Base-by-base conservation (phyloP, 1,140 invertebrate species). In the Tribolium castaneum region DNA sequence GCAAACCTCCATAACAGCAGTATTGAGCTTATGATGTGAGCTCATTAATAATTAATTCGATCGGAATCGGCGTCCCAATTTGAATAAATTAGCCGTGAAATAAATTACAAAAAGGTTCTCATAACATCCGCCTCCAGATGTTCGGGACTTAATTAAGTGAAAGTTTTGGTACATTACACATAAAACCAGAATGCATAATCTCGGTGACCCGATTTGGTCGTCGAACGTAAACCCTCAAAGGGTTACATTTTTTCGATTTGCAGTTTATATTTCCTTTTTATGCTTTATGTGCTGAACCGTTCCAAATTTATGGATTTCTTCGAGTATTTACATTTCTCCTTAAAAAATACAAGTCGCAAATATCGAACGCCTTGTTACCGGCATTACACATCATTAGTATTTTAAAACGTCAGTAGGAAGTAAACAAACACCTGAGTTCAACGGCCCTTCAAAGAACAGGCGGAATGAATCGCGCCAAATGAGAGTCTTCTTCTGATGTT, bases 261-360 rank as follows among this genome's bases (percentile, higher is more conserved):
- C 54, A 59, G 22, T 59, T 59, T 59, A 19, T 22, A 59, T 59
- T 59, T 59, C 54, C 54, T 25, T 59, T 59, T 59, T 59, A 59
- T 59, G 54, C 22, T 22, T 19, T 56, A 19, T 16, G 13, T 56
- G 54, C 2, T 56, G 12, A 56, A 56, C 12, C 54, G 19, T 59
- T 59, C 54, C 25, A 19, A 59, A 59, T 59, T 59, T 59, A 59
- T 59, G n/a, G 14, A 59, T 59, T 59, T 59, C 54, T 59, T 25
- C 6, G 6, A 59, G 22, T 59, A 59, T 59, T 59, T 59, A 22
- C 54, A 59, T 59, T 59, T 30, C 25, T 30, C 22, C 54, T 59
- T 25, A 25, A 56, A 14, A 56, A 56, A 56, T 19, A 22, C 19
- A 2, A 22, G 30, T 59, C 16, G 5, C 19, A 25, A 22, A 59